A percentile compares a stretch with the other conserved stretches of the same genome.
phyloP scores from a whole-genome alignment of 2,888 invertebrate species.

The Malthinus flaveolus region DNA sequence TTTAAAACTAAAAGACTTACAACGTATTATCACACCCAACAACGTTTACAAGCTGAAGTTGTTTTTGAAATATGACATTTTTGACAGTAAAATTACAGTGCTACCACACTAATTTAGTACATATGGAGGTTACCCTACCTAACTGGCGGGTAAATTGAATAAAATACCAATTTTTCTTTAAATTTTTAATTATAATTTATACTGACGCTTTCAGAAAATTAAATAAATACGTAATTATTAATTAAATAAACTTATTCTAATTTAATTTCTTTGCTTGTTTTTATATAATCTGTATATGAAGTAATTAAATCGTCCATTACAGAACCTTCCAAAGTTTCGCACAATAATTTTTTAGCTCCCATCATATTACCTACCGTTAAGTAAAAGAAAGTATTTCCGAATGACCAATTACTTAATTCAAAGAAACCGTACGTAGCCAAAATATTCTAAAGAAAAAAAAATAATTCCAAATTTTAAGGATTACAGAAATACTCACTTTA shows the following conservation, averaged over 20 bases:
- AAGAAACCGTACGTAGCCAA: constrained; percentile 84
- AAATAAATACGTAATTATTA: neutral
- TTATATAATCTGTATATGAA: constrained; percentile 75
- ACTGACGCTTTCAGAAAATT: neutral
- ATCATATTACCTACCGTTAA: constrained; percentile 95
- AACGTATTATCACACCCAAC: too few relatives aligned
- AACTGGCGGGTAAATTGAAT: too few relatives aligned
- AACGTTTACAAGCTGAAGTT: too few relatives aligned
- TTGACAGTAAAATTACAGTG: too few relatives aligned
- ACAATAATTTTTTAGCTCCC: constrained; percentile 83
- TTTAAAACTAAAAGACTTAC: too few relatives aligned
- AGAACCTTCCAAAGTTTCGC: constrained; percentile 91
- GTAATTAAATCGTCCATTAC: constrained; percentile 96
- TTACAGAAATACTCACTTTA: constrained; percentile 63
- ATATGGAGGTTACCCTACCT: too few relatives aligned
- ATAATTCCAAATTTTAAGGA: neutral
- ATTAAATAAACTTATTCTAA: neutral
- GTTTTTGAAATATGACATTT: too few relatives aligned
- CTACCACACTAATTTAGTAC: too few relatives aligned
- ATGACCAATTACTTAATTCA: constrained; percentile 92
- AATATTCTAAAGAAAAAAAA: constrained; percentile 65
- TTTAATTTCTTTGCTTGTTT: constrained; percentile 35
- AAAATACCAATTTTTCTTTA: too few relatives aligned
- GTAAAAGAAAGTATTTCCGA: constrained; percentile 93
- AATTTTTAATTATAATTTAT: too few relatives aligned